Conservation (phyloP, 2,797 vertebrate genomes). For the Botia almorhae region DNA sequence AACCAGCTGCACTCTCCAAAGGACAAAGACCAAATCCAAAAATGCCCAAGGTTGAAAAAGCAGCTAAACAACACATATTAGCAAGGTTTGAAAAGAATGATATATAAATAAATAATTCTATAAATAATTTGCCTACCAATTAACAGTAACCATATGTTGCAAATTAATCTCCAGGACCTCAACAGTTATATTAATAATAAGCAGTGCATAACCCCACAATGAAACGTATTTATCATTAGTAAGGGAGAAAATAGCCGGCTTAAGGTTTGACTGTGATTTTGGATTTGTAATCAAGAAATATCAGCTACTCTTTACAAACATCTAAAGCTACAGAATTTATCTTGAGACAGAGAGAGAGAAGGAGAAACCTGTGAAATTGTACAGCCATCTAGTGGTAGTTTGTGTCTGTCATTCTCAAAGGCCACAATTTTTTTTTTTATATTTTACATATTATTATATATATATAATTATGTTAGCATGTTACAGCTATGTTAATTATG, state of each 20-base stretch:
- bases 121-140: conserved; percentile 27
- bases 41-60: conserved; percentile 44
- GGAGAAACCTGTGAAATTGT: neutral
- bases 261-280: neutral
- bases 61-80: conserved; percentile 14
- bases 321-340: neutral
- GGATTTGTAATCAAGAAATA: conserved; percentile 8
- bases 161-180: conserved; percentile 2
- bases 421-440: neutral
- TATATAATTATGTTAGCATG: too few species aligned
- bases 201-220: neutral
- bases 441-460: too few species aligned
- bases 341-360: conserved; percentile 2
- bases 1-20: conserved; percentile 58
- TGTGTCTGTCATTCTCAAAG: neutral
- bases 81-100: conserved; percentile 12
- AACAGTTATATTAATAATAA: neutral
- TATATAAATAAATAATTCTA: neutral
- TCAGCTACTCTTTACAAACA: neutral
- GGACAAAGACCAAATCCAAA: conserved; percentile 48
- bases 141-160: conserved; percentile 46
- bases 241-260: neutral
- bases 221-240: neutral
- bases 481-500: too few species aligned
- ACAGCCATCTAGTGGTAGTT: conserved; percentile 9